These are phyloP conservation scores for Drosophila tripunctata DNA, from an alignment of 2,888 invertebrate species.

Conservation along the genomic window DNA sequence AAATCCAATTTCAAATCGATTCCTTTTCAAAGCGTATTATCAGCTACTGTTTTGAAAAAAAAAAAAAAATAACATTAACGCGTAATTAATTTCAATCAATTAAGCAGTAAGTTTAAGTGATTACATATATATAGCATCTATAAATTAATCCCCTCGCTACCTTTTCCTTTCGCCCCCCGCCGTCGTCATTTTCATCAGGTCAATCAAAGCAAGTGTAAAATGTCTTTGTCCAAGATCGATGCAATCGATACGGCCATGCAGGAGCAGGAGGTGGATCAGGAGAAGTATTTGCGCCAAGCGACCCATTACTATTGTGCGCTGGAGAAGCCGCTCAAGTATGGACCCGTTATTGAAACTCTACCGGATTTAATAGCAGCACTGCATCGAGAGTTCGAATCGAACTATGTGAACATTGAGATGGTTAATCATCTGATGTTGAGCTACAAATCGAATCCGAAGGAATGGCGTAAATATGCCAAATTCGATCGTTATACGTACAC, in stretches of 20 bases:
- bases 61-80: slow-evolving; percentile 12
- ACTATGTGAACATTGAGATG: slow-evolving; percentile 95
- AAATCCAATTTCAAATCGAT: background rate
- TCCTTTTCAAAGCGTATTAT: slow-evolving; percentile 23
- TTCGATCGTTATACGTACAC: slow-evolving; percentile 97
- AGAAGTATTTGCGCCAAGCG: slow-evolving; percentile 82
- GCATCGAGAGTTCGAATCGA: slow-evolving; percentile 90
- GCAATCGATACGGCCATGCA: slow-evolving; percentile 70
- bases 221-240: slow-evolving; percentile 76
- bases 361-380: slow-evolving; percentile 89
- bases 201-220: slow-evolving; percentile 77
- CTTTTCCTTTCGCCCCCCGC: no score
- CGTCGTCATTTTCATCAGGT: no score
- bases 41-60: slow-evolving; percentile 9
- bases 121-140: no score
- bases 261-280: no score
- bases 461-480: slow-evolving; percentile 97
- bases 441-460: slow-evolving; percentile 94
- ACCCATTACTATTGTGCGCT: slow-evolving; percentile 83
- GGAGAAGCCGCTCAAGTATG: slow-evolving; percentile 83
- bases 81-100: slow-evolving; percentile 73
- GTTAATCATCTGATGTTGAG: slow-evolving; percentile 90
- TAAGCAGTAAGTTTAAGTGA: slow-evolving; percentile 40
- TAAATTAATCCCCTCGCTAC: no score
- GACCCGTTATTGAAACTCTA: slow-evolving; percentile 84